Evolutionary conservation across 2,888 invertebrate species (phyloP), one percentile per base, ranked within the genome.

Genomic region (Phaedon cochleariae): DNA sequence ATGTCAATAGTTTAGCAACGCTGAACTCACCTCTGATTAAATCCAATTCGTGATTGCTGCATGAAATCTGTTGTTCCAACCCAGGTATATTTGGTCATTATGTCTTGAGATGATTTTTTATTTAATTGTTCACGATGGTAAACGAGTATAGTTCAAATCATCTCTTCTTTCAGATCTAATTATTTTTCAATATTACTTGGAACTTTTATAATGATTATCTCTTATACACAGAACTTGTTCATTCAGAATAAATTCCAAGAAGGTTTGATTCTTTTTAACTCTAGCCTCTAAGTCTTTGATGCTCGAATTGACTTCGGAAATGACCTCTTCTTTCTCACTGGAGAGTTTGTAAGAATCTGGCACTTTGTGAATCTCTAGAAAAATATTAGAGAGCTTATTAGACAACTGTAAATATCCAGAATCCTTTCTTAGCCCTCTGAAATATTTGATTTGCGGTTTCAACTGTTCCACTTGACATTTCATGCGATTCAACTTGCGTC

Each of bases 391-490:
- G 20, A 74, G 49, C 15, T 55, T 59, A 22, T 63, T 69, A 26
- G 62, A 65, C 0, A 74, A 21, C 7, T 58, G 46, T 20, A 63
- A 46, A 53, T 73, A 74, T n/a, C 67, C 64, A 5, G 52, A 41
- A 64, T 74, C 74, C 17, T 70, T 64, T 45, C 64, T 74, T 7
- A 74, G 46, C 0, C 73, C 72, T 48, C 52, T 72, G 37, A 70
- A 74, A 12, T n/a, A n/a, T 18, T 53, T 21, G 5, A 74, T 60
- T 7, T 59, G 29, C 2, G 62, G 51, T 55, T 68, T 66, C 3
- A 71, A 45, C 7, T 64, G 53, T 21, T 67, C 59, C 10, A 71
- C 51, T 9, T 69, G 57, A 12, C 17, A 46, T n/a, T 58, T 58
- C 45, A 73, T 59, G 15, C 62, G 61, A 4, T 29, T 62, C 9